Conservation (phyloP, 2,797 vertebrate species). For the Nannoperca obscura region DNA sequence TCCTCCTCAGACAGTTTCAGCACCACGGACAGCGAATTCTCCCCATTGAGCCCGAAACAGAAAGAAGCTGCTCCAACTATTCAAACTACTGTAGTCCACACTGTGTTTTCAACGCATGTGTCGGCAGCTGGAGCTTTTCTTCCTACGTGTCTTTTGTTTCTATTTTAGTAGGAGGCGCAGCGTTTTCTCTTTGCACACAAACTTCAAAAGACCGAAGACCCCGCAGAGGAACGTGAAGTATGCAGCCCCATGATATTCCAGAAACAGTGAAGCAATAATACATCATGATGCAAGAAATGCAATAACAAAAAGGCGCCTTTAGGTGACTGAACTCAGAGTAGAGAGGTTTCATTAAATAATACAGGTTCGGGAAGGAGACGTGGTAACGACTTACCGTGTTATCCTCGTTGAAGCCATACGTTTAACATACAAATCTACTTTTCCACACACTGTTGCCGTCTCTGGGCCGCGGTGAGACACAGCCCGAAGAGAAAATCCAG, state of each 20-base stretch:
- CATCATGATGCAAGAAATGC: not conserved
- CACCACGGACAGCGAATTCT: conserved; percentile 74
- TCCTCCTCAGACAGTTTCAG: conserved; percentile 56
- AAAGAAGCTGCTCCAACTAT: conserved; percentile 4
- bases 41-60: not conserved
- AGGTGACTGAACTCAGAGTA: conserved; percentile 26
- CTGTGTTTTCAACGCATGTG: conserved; percentile 17
- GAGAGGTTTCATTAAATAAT: conserved; percentile 5
- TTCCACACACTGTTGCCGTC: conserved; percentile 76
- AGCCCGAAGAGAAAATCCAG: conserved; percentile 65
- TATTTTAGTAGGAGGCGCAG: not conserved
- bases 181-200: conserved; percentile 9
- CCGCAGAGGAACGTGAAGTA: not conserved
- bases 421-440: conserved; percentile 70
- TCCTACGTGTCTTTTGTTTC: not conserved
- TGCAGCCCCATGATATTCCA: not conserved
- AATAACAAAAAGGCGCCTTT: not conserved
- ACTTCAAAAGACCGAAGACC: not conserved
- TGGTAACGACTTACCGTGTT: conserved; percentile 68
- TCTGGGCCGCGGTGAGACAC: conserved; percentile 53
- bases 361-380: not conserved
- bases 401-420: conserved; percentile 74
- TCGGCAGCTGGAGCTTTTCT: not conserved
- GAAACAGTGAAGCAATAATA: not conserved
- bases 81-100: conserved; percentile 20